Percentiles rank a stretch among this genome's conserved stretches.
These are phyloP conservation scores for Choreutis nemorana DNA, from an alignment of 2,888 invertebrate genomes.

Conservation along the genomic window DNA sequence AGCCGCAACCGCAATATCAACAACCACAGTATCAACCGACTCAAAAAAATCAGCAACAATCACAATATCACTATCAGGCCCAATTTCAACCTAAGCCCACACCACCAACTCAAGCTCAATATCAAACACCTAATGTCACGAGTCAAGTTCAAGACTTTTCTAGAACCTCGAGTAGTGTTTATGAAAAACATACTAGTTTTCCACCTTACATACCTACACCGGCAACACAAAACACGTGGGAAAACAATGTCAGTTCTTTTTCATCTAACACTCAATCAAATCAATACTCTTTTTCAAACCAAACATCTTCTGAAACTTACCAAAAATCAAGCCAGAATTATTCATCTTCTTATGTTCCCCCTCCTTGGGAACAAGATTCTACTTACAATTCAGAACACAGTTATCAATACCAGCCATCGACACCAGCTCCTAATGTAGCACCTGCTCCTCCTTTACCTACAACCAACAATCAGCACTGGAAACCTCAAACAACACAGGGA, in stretches of 20 bases:
- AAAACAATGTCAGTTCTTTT: too few relatives aligned
- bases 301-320: slow-evolving; percentile 33
- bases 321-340: slow-evolving; percentile 38
- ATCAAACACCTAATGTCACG: too few relatives aligned
- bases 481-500: slow-evolving; percentile 23
- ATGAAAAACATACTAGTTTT: too few relatives aligned
- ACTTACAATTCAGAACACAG: slow-evolving; percentile 33
- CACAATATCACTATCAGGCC: slow-evolving; percentile 10
- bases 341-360: slow-evolving; percentile 50
- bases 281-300: slow-evolving; percentile 31
- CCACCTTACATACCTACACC: too few relatives aligned
- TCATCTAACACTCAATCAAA: slow-evolving; percentile 26
- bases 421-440: slow-evolving; percentile 19
- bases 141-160: too few relatives aligned
- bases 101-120: slow-evolving; percentile 15
- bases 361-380: slow-evolving; percentile 56
- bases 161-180: too few relatives aligned
- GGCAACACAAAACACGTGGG: slow-evolving; percentile 27
- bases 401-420: slow-evolving; percentile 32
- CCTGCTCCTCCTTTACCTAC: slow-evolving; percentile 14
- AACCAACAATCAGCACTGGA: slow-evolving; percentile 25
- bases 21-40: too few relatives aligned
- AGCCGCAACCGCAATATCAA: slow-evolving; percentile 11
- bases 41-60: slow-evolving; percentile 19
- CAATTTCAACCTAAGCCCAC: slow-evolving; percentile 16